These are phyloP conservation scores for Meghimatium bilineatum DNA, from an alignment of 2,888 invertebrate genomes.

Conservation along the genomic window DNA sequence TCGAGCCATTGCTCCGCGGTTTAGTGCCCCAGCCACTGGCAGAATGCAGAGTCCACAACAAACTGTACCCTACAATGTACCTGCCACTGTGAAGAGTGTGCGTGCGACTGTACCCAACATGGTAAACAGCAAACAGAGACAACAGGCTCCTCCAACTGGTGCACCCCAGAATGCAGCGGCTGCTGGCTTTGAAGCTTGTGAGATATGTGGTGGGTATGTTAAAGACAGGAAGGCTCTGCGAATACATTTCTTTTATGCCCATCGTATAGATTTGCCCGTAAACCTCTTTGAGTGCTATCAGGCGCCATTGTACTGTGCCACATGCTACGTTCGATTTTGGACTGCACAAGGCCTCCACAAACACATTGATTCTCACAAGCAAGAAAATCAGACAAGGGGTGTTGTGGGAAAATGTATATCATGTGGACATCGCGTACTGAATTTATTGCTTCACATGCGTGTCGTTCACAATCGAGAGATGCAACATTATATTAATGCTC, in stretches of 20 bases:
- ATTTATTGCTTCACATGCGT: conserved; percentile 92
- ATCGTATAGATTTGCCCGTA: conserved; percentile 82
- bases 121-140: conserved; percentile 28
- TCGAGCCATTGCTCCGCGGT: neutral
- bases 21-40: neutral
- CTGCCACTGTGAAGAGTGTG: neutral
- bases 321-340: conserved; percentile 97
- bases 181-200: conserved; percentile 81
- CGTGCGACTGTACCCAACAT: conserved; percentile 40
- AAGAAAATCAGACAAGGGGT: conserved; percentile 48
- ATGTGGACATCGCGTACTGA: conserved; percentile 78
- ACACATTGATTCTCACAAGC: conserved; percentile 79
- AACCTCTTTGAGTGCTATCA: conserved; percentile 64
- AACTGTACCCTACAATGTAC: conserved; percentile 24
- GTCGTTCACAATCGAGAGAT: conserved; percentile 93
- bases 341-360: conserved; percentile 97
- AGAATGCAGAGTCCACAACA: conserved; percentile 33
- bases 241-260: conserved; percentile 98
- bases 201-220: conserved; percentile 97
- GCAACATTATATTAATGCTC: conserved; percentile 79
- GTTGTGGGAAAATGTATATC: conserved; percentile 58
- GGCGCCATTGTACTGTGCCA: conserved; percentile 96
- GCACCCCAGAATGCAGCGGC: conserved; percentile 18
- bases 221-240: conserved; percentile 94
- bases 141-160: neutral